Evolutionary conservation across 2,888 invertebrate genomes (phyloP), one percentile per base, ranked within the genome.

Genomic region (Cephus nigrinus): DNA sequence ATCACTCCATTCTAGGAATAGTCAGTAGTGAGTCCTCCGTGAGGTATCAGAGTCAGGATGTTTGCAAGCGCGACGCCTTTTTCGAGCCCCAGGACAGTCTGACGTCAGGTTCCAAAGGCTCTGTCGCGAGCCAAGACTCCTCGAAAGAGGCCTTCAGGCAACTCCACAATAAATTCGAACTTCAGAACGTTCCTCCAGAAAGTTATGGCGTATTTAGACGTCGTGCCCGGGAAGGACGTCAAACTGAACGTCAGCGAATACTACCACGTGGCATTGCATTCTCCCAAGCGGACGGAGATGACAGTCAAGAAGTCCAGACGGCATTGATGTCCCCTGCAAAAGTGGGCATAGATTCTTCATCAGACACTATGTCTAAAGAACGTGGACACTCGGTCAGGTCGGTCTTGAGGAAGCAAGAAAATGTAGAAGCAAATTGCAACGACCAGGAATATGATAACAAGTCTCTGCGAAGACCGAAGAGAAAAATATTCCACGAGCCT

Each of bases 121-220:
- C 71, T 23, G 32, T 31, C 77, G n/a, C 34, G 78, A 78, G 69
- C 12, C 76, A 76, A 15, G 76, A 72, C 4, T 68, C 72, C 31
- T 69, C 71, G 12, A 84, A 80, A n/a, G 88, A 89, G 74, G 84
- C 88, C 1, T 88, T 89, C 73, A 89, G 86, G 32, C 86, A 87
- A 74, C 82, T 91, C 30, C 88, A 90, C 77, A 87, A 89, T 72
- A 88, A 87, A 69, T 91, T 90, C 76, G 87, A 87, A 35, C 80
- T 85, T 11, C 88, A 88, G 68, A 89, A 89, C 75, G 84, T 87
- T 15, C 87, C 89, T 4, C 85, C 84, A 2, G 91, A 90, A 73
- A 90, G 85, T 73, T 89, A 91, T 71, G 89, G 90, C 11, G 87
- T 87, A 1, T 91, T 89, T 74, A 90, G 89, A 78, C 86, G 86